Percentiles rank a stretch among this genome's conserved stretches.
phyloP scores from a whole-genome alignment of 2,113 vertebrate genomes.

The Platysteira castanea region DNA sequence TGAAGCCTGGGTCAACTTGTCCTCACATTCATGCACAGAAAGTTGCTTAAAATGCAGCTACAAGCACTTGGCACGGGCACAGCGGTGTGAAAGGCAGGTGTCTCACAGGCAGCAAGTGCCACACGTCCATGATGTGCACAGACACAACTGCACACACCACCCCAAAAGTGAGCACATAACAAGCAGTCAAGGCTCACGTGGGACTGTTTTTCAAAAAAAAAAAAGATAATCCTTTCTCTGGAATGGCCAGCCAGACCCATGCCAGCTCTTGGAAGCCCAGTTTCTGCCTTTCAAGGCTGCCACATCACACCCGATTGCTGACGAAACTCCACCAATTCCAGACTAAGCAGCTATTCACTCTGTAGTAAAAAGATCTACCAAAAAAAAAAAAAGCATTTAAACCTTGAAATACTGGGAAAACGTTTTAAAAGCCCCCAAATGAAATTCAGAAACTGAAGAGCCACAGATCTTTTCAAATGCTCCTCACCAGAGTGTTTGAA shows the following conservation, averaged over 20 bases:
- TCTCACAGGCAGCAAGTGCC: not conserved
- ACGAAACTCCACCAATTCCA: not conserved
- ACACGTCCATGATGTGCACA: accelerated
- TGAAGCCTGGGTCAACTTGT: not conserved
- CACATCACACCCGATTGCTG: not conserved
- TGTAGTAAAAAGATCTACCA: not conserved
- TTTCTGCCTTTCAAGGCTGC: not conserved
- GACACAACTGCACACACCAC: not conserved
- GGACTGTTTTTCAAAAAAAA: not conserved
- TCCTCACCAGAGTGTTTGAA: not conserved
- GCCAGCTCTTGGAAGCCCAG: not conserved
- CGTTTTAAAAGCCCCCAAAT: not conserved
- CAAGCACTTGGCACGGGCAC: not conserved
- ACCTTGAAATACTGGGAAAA: not conserved
- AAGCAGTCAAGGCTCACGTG: accelerated
- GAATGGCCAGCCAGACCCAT: not conserved
- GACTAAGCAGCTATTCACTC: not conserved
- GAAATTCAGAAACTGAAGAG: not conserved
- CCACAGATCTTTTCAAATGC: not conserved
- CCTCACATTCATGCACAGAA: not conserved
- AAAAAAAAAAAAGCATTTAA: not conserved
- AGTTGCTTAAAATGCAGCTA: not conserved
- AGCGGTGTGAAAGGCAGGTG: not conserved
- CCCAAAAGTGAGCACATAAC: not conserved
- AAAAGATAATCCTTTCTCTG: not conserved